phyloP scores from a whole-genome alignment of 2,888 invertebrate genomes.

The Drosophila monieri region DNA sequence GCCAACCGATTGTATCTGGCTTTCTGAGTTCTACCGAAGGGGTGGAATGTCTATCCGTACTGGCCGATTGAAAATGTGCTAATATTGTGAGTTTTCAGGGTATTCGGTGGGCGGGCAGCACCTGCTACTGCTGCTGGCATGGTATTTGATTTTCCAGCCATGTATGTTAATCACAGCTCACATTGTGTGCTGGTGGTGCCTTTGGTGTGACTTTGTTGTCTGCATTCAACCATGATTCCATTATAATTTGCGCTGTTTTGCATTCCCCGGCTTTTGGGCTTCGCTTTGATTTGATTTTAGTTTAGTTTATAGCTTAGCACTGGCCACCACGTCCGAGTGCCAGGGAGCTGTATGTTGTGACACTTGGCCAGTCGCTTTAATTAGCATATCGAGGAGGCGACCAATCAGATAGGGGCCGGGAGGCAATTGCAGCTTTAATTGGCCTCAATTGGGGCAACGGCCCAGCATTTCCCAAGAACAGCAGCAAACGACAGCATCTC shows the following conservation, averaged over 20 bases:
- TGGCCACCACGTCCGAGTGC: too few relatives aligned
- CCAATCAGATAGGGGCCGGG: conserved; percentile 44
- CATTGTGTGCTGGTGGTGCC: not conserved
- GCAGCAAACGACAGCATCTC: conserved; percentile 23
- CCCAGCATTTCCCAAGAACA: conserved; percentile 20
- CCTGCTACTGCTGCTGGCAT: conserved; percentile 5
- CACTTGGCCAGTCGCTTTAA: conserved; percentile 64
- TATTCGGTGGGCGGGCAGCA: conserved; percentile 14
- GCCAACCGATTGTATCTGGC: conserved; percentile 21
- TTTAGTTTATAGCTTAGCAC: conserved; percentile 21
- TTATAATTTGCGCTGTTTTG: conserved; percentile 65
- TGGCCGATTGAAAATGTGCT: conserved; percentile 11
- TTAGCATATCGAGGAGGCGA: conserved; percentile 42
- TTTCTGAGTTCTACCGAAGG: conserved; percentile 21
- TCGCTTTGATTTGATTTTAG: conserved; percentile 24
- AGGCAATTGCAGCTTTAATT: conserved; percentile 48
- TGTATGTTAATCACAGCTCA: conserved; percentile 32
- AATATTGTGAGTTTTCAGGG: conserved; percentile 29
- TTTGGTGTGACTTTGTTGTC: conserved; percentile 25
- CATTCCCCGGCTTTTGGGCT: conserved; percentile 45
- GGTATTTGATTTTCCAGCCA: conserved; percentile 38
- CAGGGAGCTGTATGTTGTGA: conserved; percentile 44
- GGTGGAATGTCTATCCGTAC: conserved; percentile 18
- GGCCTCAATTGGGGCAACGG: conserved; percentile 50
- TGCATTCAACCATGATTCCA: conserved; percentile 69